Evolutionary conservation across 2,113 vertebrate genomes (phyloP).

Genomic region (Austrofundulus limnaeus): DNA sequence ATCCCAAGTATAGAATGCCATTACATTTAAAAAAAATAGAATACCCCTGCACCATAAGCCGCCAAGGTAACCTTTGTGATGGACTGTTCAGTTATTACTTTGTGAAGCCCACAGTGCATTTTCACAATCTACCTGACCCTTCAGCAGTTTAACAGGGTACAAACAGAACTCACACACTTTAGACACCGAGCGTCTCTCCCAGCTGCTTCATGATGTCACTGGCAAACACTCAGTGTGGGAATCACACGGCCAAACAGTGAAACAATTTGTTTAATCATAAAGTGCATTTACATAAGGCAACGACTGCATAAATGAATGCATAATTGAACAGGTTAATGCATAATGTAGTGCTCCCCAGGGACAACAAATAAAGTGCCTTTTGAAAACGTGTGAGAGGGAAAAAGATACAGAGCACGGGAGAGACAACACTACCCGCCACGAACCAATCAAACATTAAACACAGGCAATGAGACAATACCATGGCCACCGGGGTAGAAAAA

Average conservation of each 20-base stretch:
- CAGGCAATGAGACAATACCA: constrained; percentile 68
- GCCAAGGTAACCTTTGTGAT: constrained; percentile 24
- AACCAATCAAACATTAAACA: constrained; percentile 73
- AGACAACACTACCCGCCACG: constrained; percentile 61
- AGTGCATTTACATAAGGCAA: constrained; percentile 80
- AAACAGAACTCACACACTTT: constrained; percentile 46
- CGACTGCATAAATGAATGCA: constrained; percentile 81
- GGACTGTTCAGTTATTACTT: constrained; percentile 21
- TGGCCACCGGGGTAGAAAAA: constrained; percentile 65
- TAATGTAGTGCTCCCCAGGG: constrained; percentile 75
- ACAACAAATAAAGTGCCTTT: constrained; percentile 79
- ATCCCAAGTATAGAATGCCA: no score
- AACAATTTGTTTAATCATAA: constrained; percentile 81
- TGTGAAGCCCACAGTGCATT: constrained; percentile 38
- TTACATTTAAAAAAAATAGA: not conserved
- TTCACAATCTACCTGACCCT: constrained; percentile 44
- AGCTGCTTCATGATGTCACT: constrained; percentile 70
- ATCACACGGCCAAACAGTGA: constrained; percentile 71
- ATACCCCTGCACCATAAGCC: not conserved
- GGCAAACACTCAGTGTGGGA: constrained; percentile 71
- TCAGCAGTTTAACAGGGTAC: constrained; percentile 53
- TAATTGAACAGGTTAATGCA: constrained; percentile 81
- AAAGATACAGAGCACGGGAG: constrained; percentile 51
- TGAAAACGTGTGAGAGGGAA: constrained; percentile 66
- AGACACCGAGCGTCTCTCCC: constrained; percentile 58